Base-by-base conservation (phyloP, 2,113 vertebrate genomes). In the Odocoileus hemionus region DNA sequence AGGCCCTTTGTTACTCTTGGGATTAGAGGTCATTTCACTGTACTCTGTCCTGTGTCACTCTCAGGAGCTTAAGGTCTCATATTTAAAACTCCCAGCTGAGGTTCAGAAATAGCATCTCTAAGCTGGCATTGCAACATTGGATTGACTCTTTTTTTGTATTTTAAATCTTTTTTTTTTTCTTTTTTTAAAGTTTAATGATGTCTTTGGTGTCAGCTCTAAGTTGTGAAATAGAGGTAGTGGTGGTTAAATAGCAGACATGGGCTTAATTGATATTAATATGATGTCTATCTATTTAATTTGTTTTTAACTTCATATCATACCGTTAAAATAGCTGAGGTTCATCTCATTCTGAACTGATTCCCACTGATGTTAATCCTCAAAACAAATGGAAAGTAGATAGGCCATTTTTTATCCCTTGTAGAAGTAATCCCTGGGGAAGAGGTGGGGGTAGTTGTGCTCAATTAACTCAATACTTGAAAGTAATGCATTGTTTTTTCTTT, bases 81-180 rank as follows among this genome's bases (percentile, higher is more conserved):
- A 80, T 95, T 97, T 97, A 96, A 97, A 96, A 93, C 47, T 95
- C 67, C 12, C 85, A 67, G 36, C 91, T 33, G 61, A 94, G 36
- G 28, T 95, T 95, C 93, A 97, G 88, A 89, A 96, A 96, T 96
- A 92, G 93, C 55, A 88, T 93, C 67, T 96, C 60, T 96, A 90
- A 97, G 80, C 94, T 97, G 86, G 54, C 74, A 39, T 94, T 96
- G 52, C 70, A 88, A 25, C 55, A 61, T 82, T 97, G 79, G 50
- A 57, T 93, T 76, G 45, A 89, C 10, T 94, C n/a, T 86, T 74
- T 52, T 39, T 94, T 67, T 60, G 4, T 74, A n/a, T 67, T 96
- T 85, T 79, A 88, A 90, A 39, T 84, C 4, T 45, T 94, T 60
- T 64, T 45, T 64, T 26, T 70, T 6, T 54, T 19, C 4, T 50